Evolutionary conservation across 2,113 vertebrate genomes (phyloP).

Genomic region (Promerops cafer): DNA sequence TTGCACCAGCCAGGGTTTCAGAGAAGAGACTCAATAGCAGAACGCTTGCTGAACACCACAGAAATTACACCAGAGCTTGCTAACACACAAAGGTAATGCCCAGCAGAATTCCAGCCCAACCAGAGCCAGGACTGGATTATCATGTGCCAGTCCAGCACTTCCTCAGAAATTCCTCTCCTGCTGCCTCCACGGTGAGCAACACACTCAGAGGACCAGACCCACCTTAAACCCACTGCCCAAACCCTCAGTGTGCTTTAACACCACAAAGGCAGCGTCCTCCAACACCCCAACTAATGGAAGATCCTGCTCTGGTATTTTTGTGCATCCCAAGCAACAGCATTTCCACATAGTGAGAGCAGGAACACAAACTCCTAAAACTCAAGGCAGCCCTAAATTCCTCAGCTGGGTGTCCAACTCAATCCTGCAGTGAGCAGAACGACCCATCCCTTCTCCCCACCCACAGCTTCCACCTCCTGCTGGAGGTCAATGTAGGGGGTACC

Average conservation of each 20-base stretch:
- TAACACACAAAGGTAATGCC: neutral
- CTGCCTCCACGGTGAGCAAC: neutral
- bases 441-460: neutral
- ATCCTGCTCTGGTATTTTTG: neutral
- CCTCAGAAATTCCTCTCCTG: neutral
- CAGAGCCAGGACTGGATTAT: neutral
- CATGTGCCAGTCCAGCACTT: neutral
- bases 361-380: neutral
- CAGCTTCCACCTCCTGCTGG: rapidly evolving
- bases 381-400: neutral
- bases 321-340: neutral
- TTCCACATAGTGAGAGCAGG: neutral
- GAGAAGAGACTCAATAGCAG: neutral
- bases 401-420: neutral
- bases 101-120: neutral
- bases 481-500: rapidly evolving
- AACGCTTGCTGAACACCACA: neutral
- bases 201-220: neutral
- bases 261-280: neutral
- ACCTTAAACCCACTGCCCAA: neutral
- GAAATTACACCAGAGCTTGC: neutral
- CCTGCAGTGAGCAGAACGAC: rapidly evolving
- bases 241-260: neutral
- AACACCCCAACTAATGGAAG: rapidly evolving
- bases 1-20: neutral